Evolutionary conservation across 1,140 invertebrate species (phyloP).

Genomic region (Laodelphax striatellus): DNA sequence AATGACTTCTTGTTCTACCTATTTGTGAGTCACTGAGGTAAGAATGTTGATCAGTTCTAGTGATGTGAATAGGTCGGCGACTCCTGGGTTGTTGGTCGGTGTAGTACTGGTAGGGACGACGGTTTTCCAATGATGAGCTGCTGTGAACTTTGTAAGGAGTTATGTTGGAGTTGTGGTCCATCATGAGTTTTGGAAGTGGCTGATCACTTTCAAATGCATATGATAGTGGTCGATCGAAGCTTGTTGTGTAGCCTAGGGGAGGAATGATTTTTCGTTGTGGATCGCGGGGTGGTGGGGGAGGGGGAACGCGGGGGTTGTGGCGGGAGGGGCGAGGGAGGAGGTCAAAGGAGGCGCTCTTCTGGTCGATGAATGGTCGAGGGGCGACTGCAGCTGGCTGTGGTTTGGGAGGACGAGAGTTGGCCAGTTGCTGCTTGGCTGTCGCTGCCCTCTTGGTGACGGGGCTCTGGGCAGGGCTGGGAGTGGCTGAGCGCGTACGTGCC

Average conservation of each 20-base stretch:
- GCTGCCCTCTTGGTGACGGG: slow-evolving; percentile 19
- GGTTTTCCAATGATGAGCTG: not conserved
- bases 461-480: slow-evolving; percentile 24
- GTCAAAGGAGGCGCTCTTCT: slow-evolving; percentile 1
- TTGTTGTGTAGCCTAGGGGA: slow-evolving; percentile 28
- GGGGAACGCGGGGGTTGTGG: slow-evolving; percentile 30
- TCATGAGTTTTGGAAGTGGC: slow-evolving; percentile 23
- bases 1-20: not conserved
- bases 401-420: slow-evolving; percentile 7
- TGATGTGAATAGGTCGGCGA: slow-evolving; percentile 47
- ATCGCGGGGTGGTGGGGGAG: slow-evolving; percentile 57
- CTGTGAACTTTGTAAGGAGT: slow-evolving; percentile 30
- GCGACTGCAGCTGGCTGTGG: slow-evolving; percentile 4
- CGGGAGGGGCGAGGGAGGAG: not conserved
- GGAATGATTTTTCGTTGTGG: slow-evolving; percentile 41
- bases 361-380: not conserved
- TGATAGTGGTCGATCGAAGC: slow-evolving; percentile 33
- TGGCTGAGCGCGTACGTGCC: slow-evolving; percentile 19
- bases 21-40: slow-evolving; percentile 38
- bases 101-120: slow-evolving; percentile 42
- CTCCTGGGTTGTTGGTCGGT: slow-evolving; percentile 52
- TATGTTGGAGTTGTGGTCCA: slow-evolving; percentile 21
- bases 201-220: slow-evolving; percentile 34
- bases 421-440: slow-evolving; percentile 11
- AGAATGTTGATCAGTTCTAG: slow-evolving; percentile 28